Evolutionary conservation across 2,113 vertebrate genomes (phyloP).

Genomic region (Phasianus colchicus): DNA sequence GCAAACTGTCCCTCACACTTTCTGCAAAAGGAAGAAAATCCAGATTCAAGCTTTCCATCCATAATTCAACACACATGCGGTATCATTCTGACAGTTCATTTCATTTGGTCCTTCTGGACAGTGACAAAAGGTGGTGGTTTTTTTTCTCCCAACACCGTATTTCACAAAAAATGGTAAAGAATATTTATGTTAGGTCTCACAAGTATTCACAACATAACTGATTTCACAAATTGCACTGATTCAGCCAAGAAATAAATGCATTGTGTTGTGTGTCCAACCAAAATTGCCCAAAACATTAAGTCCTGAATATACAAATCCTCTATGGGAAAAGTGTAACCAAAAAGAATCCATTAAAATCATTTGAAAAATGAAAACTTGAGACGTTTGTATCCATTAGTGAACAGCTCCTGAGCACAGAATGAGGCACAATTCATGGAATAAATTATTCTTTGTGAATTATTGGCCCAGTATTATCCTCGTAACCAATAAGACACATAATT

Average conservation of each 20-base stretch:
- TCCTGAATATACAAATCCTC: conserved; percentile 5
- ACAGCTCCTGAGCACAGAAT: conserved; percentile 51
- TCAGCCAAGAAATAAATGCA: neutral
- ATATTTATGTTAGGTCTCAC: neutral
- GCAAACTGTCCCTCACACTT: conserved; percentile 11
- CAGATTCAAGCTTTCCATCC: neutral
- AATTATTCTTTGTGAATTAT: conserved; percentile 73
- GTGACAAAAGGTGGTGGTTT: neutral
- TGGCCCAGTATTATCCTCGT: conserved; percentile 53
- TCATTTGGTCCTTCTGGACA: neutral
- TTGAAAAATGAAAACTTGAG: conserved; percentile 53
- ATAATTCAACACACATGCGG: neutral
- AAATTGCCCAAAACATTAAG: neutral
- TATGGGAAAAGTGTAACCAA: neutral
- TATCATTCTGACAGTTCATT: neutral
- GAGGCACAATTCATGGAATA: conserved; percentile 44
- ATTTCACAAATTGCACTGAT: neutral
- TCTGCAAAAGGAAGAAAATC: neutral
- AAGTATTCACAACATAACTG: neutral
- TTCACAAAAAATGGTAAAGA: neutral
- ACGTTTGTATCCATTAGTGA: conserved; percentile 45
- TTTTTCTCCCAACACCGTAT: neutral
- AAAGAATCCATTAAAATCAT: neutral
- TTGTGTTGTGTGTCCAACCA: neutral
- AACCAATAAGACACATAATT: conserved; percentile 69